Base-by-base conservation (phyloP, 1,140 invertebrate species). In the Saccostrea glomerata region DNA sequence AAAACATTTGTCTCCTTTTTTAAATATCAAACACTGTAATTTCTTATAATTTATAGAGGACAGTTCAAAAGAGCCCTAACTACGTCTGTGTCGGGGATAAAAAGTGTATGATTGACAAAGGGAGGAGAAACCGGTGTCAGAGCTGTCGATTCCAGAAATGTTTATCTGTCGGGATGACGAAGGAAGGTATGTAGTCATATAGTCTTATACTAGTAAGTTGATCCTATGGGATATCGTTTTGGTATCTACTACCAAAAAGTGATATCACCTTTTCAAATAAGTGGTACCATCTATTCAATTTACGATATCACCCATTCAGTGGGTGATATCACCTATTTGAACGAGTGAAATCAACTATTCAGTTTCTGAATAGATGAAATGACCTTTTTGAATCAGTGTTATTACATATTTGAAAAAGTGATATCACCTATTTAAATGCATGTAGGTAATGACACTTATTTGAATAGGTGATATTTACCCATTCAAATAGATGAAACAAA, bases 131-230 rank as follows among this genome's bases (percentile, higher is more conserved):
- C 95, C 96, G 98, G 87, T 99, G 99, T 93, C 99, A 99, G 95
- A 99, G 99, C 95, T 99, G 99, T 95, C 96, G 99, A 91, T 99
- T 99, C 95, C 98, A 99, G 95, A 99, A 99, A 96, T 99, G 99
- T 95, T 96, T 99, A 58, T 97, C 97, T 55, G 99, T 99, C 23
- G 99, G 99, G 70, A 99, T 99, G 99, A 99, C 99, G 1, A 99
- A 99, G 96, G 96, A 99, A 99, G 96, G 96, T 96, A 91, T 20
- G 58, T 63, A n/a, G n/a, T n/a, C n/a, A n/a, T n/a, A n/a, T n/a
- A n/a, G 30, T 36, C 30, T 17, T 58, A 17, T 13, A 58, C 0
- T 58, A 11, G 11, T n/a, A n/a, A n/a, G n/a, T 58, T 17, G 56
- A 58, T 58, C 56, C 11, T 58, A 17, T 13, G 58, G 58, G 58